These are phyloP conservation scores for Pseudomugil gertrudae DNA, from an alignment of 2,797 vertebrate genomes.

Conservation along the genomic window DNA sequence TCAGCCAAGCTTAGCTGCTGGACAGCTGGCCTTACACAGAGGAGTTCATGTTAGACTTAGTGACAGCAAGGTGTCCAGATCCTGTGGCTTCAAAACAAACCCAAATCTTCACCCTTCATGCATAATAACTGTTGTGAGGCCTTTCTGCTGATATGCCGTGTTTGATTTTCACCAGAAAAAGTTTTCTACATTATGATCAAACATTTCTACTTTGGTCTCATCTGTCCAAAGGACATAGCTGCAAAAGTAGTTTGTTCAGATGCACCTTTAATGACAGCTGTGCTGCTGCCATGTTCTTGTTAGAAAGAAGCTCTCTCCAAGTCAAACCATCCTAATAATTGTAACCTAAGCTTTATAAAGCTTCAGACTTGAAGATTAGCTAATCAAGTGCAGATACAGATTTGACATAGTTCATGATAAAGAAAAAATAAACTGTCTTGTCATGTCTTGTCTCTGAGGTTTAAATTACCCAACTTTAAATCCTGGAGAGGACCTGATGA, in stretches of 20 bases:
- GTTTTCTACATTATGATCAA: too few species aligned
- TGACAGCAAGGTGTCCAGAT: neutral
- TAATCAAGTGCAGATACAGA: neutral
- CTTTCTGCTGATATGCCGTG: too few species aligned
- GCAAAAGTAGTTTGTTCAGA: too few species aligned
- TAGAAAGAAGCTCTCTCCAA: too few species aligned
- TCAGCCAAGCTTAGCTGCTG: neutral
- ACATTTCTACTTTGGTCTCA: too few species aligned
- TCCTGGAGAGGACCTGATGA: neutral
- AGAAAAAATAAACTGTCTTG: neutral
- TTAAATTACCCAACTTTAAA: neutral
- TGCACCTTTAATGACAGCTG: too few species aligned
- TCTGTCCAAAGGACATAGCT: too few species aligned
- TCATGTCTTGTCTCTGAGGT: neutral
- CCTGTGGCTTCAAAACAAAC: neutral
- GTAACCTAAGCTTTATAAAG: too few species aligned
- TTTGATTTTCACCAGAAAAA: too few species aligned
- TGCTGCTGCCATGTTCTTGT: too few species aligned
- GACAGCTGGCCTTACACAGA: neutral
- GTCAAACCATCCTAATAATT: neutral
- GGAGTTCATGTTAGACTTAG: neutral
- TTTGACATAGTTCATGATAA: neutral
- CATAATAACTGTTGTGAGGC: too few species aligned
- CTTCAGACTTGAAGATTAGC: neutral
- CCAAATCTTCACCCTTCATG: too few species aligned